Evolutionary conservation across 2,888 invertebrate genomes (phyloP).

Genomic region (Apodemia zela): DNA sequence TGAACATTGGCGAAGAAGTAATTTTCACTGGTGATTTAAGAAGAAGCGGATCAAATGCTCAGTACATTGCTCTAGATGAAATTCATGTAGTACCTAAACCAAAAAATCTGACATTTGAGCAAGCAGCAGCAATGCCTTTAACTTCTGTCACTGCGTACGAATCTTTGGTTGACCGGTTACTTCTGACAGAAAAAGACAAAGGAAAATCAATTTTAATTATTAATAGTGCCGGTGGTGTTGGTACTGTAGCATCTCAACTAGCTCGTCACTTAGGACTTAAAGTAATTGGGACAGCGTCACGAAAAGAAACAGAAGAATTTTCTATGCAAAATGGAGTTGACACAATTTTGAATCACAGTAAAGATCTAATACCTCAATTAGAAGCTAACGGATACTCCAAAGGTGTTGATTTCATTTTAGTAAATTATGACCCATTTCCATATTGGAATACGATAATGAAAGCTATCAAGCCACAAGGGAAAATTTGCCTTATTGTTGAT

Average conservation of each 20-base stretch:
- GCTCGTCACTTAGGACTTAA: slow-evolving; percentile 56
- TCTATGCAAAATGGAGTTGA: slow-evolving; percentile 52
- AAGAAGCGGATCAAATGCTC: slow-evolving; percentile 61
- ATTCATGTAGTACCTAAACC: slow-evolving; percentile 58
- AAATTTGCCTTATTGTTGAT: slow-evolving; percentile 63
- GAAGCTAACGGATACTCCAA: slow-evolving; percentile 47
- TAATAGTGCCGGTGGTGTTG: slow-evolving; percentile 69
- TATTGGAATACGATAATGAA: slow-evolving; percentile 64
- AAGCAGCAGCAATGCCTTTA: slow-evolving; percentile 69
- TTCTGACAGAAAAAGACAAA: slow-evolving; percentile 57
- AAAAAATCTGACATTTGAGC: slow-evolving; percentile 56
- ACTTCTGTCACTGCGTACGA: slow-evolving; percentile 62
- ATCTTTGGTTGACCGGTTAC: slow-evolving; percentile 54
- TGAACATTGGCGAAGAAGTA: slow-evolving; percentile 61
- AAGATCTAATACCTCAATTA: slow-evolving; percentile 54
- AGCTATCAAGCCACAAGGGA: slow-evolving; percentile 62
- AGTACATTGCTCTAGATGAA: slow-evolving; percentile 61
- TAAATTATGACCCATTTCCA: slow-evolving; percentile 67
- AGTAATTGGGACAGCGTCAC: slow-evolving; percentile 67
- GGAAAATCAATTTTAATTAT: slow-evolving; percentile 60
- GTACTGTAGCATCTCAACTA: slow-evolving; percentile 61
- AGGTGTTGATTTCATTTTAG: slow-evolving; percentile 62
- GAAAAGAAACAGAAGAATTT: slow-evolving; percentile 53
- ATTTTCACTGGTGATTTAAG: slow-evolving; percentile 60
- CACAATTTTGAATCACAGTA: slow-evolving; percentile 56